Base-by-base conservation (phyloP, 64 coral and sea anemone species). In the Actinia equina region DNA sequence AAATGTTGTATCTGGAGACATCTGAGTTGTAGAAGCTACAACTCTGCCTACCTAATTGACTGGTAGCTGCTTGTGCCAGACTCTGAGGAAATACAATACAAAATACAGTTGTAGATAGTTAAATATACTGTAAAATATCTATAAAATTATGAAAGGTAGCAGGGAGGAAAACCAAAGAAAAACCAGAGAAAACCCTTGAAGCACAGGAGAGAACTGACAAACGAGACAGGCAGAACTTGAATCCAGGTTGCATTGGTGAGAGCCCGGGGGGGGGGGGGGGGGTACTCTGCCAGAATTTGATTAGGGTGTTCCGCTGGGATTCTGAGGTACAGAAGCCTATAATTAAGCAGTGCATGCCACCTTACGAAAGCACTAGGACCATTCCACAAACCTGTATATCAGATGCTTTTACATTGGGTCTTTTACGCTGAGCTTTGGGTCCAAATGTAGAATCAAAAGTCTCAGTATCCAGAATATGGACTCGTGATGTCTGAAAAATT, bases 381-480 rank as follows among this genome's bases (percentile, higher is more conserved):
- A n/a, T n/a, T 44, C 17, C 44, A 81, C 78, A 49, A 18, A 95
- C 97, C 88, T 93, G 85, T 20, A 99, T 71, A 88, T 99, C 97
- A 84, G 81, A 61, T 30, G 89, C 88, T 26, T 88, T 88, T n/a
- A 99, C 86, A 53, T 92, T 99, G 85, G 97, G 97, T 93, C 97
- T 86, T 79, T 99, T 99, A 49, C 97, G 87, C 52, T 99, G 97
- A 46, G 97, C 97, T 76, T 95, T 99, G 17, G 97, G 93, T 88
- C 97, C 97, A 95, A 99, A 99, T 18, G 97, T 99, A 41, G 94
- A 93, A 15, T 63, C 86, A 91, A 99, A 99, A 59, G 90, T 90
- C 80, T 99, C 88, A 89, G 97, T 99, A 49, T 99, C 97, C 17
- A 99, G 56, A 42, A 99, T 82, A 55, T 99, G 97, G 0, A 99